Evolutionary conservation across 2,888 invertebrate species (phyloP), one percentile per base, ranked within the genome.

Genomic region (Nymphalis polychloros): DNA sequence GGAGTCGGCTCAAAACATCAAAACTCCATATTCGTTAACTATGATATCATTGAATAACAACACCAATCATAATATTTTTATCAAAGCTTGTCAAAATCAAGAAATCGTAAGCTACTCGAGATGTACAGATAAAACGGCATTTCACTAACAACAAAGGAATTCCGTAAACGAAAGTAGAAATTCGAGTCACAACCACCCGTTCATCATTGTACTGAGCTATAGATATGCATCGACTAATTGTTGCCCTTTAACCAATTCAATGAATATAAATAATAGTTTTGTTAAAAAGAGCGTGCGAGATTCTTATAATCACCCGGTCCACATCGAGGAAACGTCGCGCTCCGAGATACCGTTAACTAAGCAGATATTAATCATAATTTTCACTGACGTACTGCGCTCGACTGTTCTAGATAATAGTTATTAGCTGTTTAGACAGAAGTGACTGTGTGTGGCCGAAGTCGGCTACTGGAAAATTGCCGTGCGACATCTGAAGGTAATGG

Each of bases 321-420:
- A 69, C 69, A 69, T 69, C 70, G 67, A 53, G 59, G 68, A 63
- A 67, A 64, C 72, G 72, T 72, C 76, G 72, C 77, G 76, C 80
- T 78, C 76, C 75, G 74, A 76, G 73, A 72, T 80, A 87, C 92
- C 91, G 92, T 92, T 92, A 92, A 79, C 86, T 86, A 89, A 89
- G 89, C 87, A 86, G 90, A 91, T 92, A 92, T 92, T 92, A 92
- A 92, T 92, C 92, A 92, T 91, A 92, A 92, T 92, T 92, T 91
- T 88, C 89, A 90, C 88, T 90, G 89, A 88, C 87, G 84, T 83
- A 80, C 81, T 83, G 84, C 81, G 81, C 81, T 88, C 88, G 83
- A 87, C 83, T 85, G 85, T 87, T 85, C 85, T 82, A 83, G 86
- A 92, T 92, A 85, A 91, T 91, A 88, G 90, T 90, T 89, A 92